Conservation (phyloP, 2,888 invertebrate genomes). For the Xanthostigma xanthostigma region DNA sequence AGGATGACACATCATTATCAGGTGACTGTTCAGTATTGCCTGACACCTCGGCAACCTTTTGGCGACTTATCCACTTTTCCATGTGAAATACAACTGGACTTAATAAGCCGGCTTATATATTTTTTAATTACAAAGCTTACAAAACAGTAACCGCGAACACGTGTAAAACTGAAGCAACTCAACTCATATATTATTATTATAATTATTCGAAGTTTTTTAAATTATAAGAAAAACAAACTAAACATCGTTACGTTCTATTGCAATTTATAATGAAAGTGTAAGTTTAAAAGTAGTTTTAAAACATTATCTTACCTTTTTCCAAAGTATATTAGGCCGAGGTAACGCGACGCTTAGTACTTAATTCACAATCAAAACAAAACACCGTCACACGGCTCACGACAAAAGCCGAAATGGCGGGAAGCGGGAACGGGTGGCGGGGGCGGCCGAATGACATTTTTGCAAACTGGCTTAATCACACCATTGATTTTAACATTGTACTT, state of each 20-base stretch:
- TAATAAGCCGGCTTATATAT: conserved; percentile 19
- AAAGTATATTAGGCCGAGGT: conserved; percentile 1
- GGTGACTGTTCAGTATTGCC: conserved; percentile 11
- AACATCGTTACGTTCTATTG: conserved; percentile 2
- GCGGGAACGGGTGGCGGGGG: no score
- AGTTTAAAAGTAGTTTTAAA: conserved; percentile 1
- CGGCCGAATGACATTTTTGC: not conserved
- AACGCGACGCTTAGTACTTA: no score
- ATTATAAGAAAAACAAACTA: conserved; percentile 2
- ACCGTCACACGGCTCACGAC: no score
- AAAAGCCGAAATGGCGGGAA: no score
- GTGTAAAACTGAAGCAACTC: no score
- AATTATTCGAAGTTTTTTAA: no score
- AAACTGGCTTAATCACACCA: no score
- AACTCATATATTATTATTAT: no score
- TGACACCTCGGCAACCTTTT: conserved; percentile 6
- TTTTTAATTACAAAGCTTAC: not conserved
- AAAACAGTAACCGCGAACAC: no score
- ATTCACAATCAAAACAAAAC: no score
- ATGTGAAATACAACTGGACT: conserved; percentile 11
- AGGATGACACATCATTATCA: conserved; percentile 10
- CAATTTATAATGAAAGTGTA: conserved; percentile 2
- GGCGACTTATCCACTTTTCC: conserved; percentile 9
- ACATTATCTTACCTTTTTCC: conserved; percentile 1
- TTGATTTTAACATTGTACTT: no score